Evolutionary conservation across 2,113 vertebrate species (phyloP), one percentile per base, ranked within the genome.

Genomic region (Salminus brasiliensis): DNA sequence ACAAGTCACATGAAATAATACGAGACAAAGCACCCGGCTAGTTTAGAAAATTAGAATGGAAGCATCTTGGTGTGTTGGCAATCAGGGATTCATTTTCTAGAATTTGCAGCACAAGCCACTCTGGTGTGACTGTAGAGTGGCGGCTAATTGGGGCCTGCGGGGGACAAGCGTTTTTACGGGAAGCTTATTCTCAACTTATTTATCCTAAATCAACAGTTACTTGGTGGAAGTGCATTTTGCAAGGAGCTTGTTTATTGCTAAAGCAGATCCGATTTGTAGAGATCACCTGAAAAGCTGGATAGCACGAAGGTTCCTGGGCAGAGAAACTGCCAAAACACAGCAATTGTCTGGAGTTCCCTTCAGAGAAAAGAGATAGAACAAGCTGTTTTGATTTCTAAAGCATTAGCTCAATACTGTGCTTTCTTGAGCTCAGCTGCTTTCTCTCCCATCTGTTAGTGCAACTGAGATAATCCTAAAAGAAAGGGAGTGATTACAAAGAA

Each of bases 1-100:
- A 77, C 30, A 80, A 80, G 79, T 65, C 53, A 23, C 57, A 60
- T 39, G 32, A 45, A 36, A 81, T 81, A 60, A 76, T 73, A n/a
- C 18, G 72, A 74, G 25, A 68, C 12, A 7, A 30, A 74, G 47
- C 53, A 71, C 49, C 6, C n/a, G 59, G 27, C 71, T 52, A 52
- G 43, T 39, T 76, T 53, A 18, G 45, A 49, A 66, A 60, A 52
- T 74, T 62, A 45, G 15, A 80, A 81, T 21, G n/a, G 29, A 76
- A 52, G 45, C 9, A n/a, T 60, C 53, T 41, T 82, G 73, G 76
- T 53, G 59, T 63, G 68, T 76, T 49, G 69, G 52, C 69, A 67
- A 45, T 53, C 59, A 60, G 45, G 57, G 25, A 77, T 80, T 74
- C 23, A 65, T 76, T 62, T 25, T 3, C 18, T 32, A 49, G 36